Conservation (phyloP, 2,113 vertebrate genomes). For the Daboia siamensis region DNA sequence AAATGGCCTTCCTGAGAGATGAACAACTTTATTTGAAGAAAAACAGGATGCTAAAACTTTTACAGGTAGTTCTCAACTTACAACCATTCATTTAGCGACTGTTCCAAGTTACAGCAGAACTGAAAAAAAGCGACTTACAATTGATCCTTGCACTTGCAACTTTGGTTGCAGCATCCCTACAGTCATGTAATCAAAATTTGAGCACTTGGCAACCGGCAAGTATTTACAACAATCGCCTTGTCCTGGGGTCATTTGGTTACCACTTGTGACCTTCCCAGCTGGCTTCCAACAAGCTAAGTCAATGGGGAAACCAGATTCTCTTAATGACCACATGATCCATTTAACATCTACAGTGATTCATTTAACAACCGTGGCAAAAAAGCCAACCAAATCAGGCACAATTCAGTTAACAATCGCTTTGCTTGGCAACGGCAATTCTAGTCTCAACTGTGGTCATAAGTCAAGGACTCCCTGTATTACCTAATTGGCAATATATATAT, state of each 20-base stretch:
- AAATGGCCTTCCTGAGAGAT: background rate
- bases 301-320: too few relatives aligned
- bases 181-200: background rate
- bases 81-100: background rate
- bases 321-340: too few relatives aligned
- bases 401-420: too few relatives aligned
- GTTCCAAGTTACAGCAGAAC: background rate
- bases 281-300: too few relatives aligned
- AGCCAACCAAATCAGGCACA: too few relatives aligned
- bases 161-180: background rate
- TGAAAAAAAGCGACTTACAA: background rate
- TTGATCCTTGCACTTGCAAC: background rate
- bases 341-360: too few relatives aligned
- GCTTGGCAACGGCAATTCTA: too few relatives aligned
- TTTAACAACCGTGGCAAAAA: too few relatives aligned
- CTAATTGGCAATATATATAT: background rate
- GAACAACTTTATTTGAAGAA: background rate
- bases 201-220: background rate
- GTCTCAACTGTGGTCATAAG: too few relatives aligned
- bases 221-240: background rate
- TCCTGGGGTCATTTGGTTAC: background rate
- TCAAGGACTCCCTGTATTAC: background rate
- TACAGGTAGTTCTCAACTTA: background rate
- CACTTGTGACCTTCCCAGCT: too few relatives aligned
- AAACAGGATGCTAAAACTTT: background rate